A percentile compares a stretch with the other conserved stretches of the same genome.
These are phyloP conservation scores for Venturia canescens DNA, from an alignment of 1,140 invertebrate species.

Conservation along the genomic window DNA sequence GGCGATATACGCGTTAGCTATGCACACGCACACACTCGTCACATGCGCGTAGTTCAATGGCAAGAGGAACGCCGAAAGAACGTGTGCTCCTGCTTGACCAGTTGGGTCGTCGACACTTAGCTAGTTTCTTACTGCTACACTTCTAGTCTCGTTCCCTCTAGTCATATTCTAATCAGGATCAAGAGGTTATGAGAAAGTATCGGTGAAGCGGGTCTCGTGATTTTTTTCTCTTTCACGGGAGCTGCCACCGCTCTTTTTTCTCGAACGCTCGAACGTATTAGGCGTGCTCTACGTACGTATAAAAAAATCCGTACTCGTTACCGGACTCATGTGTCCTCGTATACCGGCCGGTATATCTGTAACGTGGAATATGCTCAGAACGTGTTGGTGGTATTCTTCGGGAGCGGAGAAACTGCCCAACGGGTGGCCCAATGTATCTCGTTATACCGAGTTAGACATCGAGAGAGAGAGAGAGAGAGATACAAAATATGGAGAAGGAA, in stretches of 20 bases:
- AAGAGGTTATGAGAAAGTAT: conserved; percentile 76
- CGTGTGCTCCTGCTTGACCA: conserved; percentile 38
- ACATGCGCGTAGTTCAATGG: conserved; percentile 4
- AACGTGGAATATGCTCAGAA: conserved; percentile 41
- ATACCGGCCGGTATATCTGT: background rate
- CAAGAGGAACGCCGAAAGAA: conserved; percentile 26
- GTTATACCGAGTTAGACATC: conserved; percentile 28
- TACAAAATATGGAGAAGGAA: conserved; percentile 29
- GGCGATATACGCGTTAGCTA: background rate
- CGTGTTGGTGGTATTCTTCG: conserved; percentile 16
- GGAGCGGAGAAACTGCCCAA: conserved; percentile 18
- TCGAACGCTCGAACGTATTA: background rate
- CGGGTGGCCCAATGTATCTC: conserved; percentile 29
- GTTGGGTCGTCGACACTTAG: conserved; percentile 42
- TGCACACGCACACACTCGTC: background rate
- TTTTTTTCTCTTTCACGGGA: conserved; percentile 32
- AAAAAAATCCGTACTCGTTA: conserved; percentile 14
- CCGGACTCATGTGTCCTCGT: background rate
- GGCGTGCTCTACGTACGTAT: background rate
- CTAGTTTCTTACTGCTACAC: conserved; percentile 34
- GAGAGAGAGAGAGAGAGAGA: conserved; percentile 29
- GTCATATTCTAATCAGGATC: conserved; percentile 77
- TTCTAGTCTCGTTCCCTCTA: conserved; percentile 53
- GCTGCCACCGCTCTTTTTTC: conserved; percentile 55
- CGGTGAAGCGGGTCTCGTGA: conserved; percentile 61